Base-by-base conservation (phyloP, 1,140 invertebrate genomes). In the Lepidostoma basale region DNA sequence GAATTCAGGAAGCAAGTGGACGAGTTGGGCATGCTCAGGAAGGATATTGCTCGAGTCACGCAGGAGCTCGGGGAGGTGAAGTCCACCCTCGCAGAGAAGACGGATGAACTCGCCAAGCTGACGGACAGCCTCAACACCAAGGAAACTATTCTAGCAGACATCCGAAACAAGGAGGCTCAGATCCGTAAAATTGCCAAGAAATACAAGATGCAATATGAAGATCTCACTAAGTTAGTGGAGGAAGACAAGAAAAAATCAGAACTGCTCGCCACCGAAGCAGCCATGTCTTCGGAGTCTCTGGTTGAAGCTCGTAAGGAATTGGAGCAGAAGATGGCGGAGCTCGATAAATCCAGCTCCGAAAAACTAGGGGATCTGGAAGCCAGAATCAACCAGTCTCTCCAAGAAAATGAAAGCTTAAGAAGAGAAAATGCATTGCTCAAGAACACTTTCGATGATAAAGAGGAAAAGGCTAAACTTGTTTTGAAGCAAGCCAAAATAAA, bases 141-240 rank as follows among this genome's bases (percentile, higher is more conserved):
- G 75, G 88, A 91, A 74, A 85, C 85, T 18, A 79, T 86, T n/a
- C 81, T 92, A 5, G 86, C 82, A 39, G 92, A 95, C 63, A 86
- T 89, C 9, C 88, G 87, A 68, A 91, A 89, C 74, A 93, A 92
- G 75, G 87, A 94, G 77, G 81, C 89, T 69, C 90, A 96, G 83
- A 88, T 97, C 45, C 87, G 92, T 71, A 94, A 93, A 77, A 95
- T 97, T 76, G 96, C 94, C 2, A 92, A 95, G 70, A 95, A 95
- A 74, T 97, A 97, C 76, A 97, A 96, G 78, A 89, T 88, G 3
- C 92, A 92, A 74, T 94, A 87, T 75, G 92, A 94, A 76, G 92
- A 93, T 69, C 77, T 85, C 30, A 79, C 83, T 0, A 90, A 89
- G 76, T 82, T 81, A 3, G 78, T 87, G 3, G 89, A 92, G 75